phyloP scores from a whole-genome alignment of 2,888 invertebrate species.

The Tribolium freemani region DNA sequence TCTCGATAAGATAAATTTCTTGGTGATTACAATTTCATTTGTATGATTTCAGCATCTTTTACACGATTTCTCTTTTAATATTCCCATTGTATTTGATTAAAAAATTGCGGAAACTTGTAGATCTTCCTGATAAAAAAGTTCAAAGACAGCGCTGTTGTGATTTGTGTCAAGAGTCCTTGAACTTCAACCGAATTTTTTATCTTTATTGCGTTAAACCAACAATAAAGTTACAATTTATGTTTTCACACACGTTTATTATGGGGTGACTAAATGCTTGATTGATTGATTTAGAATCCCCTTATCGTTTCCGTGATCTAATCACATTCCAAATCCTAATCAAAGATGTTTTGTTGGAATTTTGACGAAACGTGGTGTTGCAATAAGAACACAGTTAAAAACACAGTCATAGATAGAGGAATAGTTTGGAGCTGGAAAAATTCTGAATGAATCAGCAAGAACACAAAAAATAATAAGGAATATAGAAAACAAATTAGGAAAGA shows the following conservation, averaged over 20 bases:
- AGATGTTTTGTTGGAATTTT: background rate
- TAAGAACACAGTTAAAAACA: too few relatives aligned
- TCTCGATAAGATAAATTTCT: slow-evolving; percentile 13
- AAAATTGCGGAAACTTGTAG: slow-evolving; percentile 9
- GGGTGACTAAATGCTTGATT: background rate
- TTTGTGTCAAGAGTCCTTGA: background rate
- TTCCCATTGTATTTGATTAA: background rate
- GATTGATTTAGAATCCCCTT: background rate
- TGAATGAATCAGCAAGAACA: too few relatives aligned
- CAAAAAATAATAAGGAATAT: too few relatives aligned
- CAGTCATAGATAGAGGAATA: too few relatives aligned
- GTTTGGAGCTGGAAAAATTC: too few relatives aligned
- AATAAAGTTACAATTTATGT: background rate
- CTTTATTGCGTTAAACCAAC: background rate
- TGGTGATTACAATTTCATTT: background rate
- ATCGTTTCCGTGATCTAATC: background rate
- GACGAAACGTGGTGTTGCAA: too few relatives aligned
- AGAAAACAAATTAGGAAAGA: too few relatives aligned
- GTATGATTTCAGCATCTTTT: background rate
- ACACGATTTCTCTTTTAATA: background rate
- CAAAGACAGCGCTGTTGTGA: background rate
- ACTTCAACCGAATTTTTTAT: background rate
- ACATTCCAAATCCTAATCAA: background rate
- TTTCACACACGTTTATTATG: too few relatives aligned
- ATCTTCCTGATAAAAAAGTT: background rate